Evolutionary conservation across 2,113 vertebrate species (phyloP).

Genomic region (Amblyopsis rosae): DNA sequence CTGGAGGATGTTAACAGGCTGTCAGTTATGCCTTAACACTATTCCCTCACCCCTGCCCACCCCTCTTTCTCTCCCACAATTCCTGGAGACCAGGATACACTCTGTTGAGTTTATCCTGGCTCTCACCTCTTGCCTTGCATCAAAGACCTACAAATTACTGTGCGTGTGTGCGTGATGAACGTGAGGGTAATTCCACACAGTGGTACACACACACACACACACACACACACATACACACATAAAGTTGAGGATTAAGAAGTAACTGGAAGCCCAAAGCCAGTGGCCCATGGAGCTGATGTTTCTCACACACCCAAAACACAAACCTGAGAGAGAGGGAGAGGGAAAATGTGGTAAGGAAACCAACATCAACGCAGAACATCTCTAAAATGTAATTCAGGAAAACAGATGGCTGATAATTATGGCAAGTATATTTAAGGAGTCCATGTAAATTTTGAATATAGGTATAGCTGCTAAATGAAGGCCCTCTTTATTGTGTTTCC

Average conservation of each 20-base stretch:
- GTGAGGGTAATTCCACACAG: neutral
- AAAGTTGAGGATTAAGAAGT: constrained; percentile 24
- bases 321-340: neutral
- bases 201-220: constrained; percentile 13
- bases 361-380: neutral
- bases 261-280: constrained; percentile 33
- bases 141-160: constrained; percentile 30
- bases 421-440: too few species aligned
- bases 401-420: too few species aligned
- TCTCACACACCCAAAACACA: neutral
- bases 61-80: neutral
- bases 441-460: too few species aligned
- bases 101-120: constrained; percentile 29
- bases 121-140: constrained; percentile 53
- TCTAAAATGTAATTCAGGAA: too few species aligned
- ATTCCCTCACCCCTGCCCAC: constrained; percentile 28
- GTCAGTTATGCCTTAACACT: constrained; percentile 61
- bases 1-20: constrained; percentile 59
- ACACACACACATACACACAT: constrained; percentile 11
- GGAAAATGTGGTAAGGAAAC: neutral
- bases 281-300: neutral
- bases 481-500: too few species aligned
- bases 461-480: too few species aligned
- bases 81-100: neutral
- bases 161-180: neutral